phyloP scores from a whole-genome alignment of 2,113 vertebrate species.

The Hippopotamus amphibius region DNA sequence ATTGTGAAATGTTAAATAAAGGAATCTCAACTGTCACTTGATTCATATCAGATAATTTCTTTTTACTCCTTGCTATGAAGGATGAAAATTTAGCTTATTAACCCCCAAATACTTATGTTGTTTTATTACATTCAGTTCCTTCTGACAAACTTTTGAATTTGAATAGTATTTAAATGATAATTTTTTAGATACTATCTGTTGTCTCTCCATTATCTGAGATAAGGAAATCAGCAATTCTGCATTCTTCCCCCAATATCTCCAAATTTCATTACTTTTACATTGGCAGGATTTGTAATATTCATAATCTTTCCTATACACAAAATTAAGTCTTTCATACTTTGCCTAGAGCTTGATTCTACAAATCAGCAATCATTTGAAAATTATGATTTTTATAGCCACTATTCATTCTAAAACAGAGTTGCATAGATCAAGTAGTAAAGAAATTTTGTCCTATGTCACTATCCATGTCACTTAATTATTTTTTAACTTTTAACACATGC shows the following conservation, averaged over 20 bases:
- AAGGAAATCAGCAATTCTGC: neutral
- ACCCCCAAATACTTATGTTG: neutral
- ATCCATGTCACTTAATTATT: neutral
- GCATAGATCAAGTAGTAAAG: neutral
- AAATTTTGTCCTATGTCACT: neutral
- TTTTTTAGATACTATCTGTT: neutral
- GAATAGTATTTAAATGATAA: neutral
- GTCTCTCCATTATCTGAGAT: neutral
- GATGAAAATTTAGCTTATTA: neutral
- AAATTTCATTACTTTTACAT: neutral
- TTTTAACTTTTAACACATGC: neutral
- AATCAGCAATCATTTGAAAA: neutral
- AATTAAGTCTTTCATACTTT: neutral
- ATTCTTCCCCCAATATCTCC: neutral
- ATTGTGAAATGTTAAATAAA: neutral
- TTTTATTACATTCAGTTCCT: conserved; percentile 1
- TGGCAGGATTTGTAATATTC: neutral
- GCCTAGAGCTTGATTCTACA: neutral
- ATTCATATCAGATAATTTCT: neutral
- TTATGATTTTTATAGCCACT: neutral
- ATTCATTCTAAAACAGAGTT: neutral
- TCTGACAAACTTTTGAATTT: neutral
- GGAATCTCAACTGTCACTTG: neutral
- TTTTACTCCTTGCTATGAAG: neutral
- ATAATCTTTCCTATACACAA: neutral